Conservation (phyloP, 2,888 invertebrate genomes). For the Orthosia cruda region DNA sequence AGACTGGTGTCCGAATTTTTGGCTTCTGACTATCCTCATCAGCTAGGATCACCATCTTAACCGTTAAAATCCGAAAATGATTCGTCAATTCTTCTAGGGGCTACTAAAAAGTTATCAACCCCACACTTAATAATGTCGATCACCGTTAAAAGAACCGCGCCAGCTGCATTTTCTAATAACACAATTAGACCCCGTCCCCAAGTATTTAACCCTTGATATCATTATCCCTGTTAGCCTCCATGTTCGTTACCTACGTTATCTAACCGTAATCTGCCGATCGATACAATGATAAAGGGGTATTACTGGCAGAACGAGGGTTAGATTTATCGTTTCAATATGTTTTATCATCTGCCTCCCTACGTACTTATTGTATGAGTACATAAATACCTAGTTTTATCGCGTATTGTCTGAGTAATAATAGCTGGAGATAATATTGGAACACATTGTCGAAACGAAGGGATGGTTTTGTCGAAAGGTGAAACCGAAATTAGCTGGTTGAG, state of each 20-base stretch:
- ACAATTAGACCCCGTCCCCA: constrained; percentile 34
- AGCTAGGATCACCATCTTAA: too few species aligned
- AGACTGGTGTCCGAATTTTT: background rate
- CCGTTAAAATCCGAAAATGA: too few species aligned
- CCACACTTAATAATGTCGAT: background rate
- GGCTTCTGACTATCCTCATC: background rate
- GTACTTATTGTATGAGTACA: constrained; percentile 52
- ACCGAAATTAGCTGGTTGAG: background rate
- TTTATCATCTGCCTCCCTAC: constrained; percentile 64
- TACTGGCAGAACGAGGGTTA: constrained; percentile 66
- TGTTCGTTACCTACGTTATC: constrained; percentile 57
- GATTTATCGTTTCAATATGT: constrained; percentile 68
- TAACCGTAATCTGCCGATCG: constrained; percentile 69
- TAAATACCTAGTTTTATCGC: constrained; percentile 48
- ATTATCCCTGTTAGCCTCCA: constrained; percentile 41
- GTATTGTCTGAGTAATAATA: constrained; percentile 24
- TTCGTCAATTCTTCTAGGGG: too few species aligned
- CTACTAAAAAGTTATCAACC: background rate
- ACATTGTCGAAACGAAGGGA: constrained; percentile 14
- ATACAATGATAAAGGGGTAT: constrained; percentile 59
- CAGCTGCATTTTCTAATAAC: constrained; percentile 41
- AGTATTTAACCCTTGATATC: constrained; percentile 40
- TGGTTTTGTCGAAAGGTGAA: constrained; percentile 26
- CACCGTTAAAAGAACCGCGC: constrained; percentile 2
- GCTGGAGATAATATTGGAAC: background rate